phyloP scores from a whole-genome alignment of 2,113 vertebrate species.

The Aldabrachelys gigantea region DNA sequence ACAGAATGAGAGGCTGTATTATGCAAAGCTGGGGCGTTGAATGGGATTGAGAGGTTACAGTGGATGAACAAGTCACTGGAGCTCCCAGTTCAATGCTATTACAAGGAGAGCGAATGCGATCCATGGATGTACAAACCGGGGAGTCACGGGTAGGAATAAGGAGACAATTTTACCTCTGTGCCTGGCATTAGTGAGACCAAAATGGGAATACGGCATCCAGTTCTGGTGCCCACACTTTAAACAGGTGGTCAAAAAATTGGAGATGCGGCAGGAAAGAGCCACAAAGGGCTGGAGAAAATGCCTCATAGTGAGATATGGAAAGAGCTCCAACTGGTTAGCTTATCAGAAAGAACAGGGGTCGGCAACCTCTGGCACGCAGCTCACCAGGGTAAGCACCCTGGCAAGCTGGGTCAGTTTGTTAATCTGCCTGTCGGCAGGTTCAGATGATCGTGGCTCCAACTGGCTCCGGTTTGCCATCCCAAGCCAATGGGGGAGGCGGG shows the following conservation, averaged over 20 bases:
- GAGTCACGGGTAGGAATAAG: background rate
- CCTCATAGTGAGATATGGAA: background rate
- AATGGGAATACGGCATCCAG: background rate
- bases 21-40: background rate
- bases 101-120: background rate
- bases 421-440: no score
- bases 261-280: background rate
- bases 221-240: background rate
- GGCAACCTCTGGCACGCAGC: no score
- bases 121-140: background rate
- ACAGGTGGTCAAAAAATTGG: background rate
- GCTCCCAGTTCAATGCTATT: background rate
- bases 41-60: background rate
- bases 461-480: no score
- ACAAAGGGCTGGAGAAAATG: slow-evolving; percentile 9
- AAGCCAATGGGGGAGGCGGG: no score
- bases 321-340: background rate
- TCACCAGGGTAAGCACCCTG: no score
- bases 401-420: no score
- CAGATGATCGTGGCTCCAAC: no score
- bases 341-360: background rate
- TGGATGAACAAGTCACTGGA: background rate
- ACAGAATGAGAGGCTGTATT: background rate
- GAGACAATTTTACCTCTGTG: background rate
- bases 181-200: background rate